These are phyloP conservation scores for Chelon auratus DNA, from an alignment of 2,797 vertebrate species.

Conservation along the genomic window DNA sequence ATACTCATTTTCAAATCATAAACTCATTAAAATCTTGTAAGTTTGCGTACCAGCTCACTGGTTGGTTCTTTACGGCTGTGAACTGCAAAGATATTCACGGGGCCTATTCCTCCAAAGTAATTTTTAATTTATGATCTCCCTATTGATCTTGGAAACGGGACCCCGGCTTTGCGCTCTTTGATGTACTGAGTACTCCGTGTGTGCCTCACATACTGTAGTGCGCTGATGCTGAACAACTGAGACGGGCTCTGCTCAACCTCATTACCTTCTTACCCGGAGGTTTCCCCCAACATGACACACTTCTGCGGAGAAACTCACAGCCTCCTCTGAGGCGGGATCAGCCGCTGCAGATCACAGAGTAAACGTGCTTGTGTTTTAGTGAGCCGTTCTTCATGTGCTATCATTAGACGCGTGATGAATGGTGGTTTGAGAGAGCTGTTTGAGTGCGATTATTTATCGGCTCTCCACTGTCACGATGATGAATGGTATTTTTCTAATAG, in stretches of 20 bases:
- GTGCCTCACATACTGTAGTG: slow-evolving; percentile 54
- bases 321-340: slow-evolving; percentile 40
- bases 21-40: slow-evolving; percentile 33
- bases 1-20: slow-evolving; percentile 12
- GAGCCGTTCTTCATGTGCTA: slow-evolving; percentile 23
- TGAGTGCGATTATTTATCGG: slow-evolving; percentile 61
- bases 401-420: slow-evolving; percentile 56
- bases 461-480: slow-evolving; percentile 49
- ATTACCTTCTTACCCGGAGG: slow-evolving; percentile 70
- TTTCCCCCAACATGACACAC: slow-evolving; percentile 58
- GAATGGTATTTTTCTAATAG: slow-evolving; percentile 55
- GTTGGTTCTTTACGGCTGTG: slow-evolving; percentile 13
- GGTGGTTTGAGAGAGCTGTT: slow-evolving; percentile 47
- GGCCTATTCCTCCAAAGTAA: slow-evolving; percentile 53
- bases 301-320: slow-evolving; percentile 49
- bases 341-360: slow-evolving; percentile 39
- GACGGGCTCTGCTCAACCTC: slow-evolving; percentile 66
- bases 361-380: slow-evolving; percentile 29
- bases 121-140: slow-evolving; percentile 76
- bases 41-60: slow-evolving; percentile 21
- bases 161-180: slow-evolving; percentile 60
- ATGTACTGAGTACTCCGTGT: slow-evolving; percentile 51
- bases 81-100: slow-evolving; percentile 42
- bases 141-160: slow-evolving; percentile 73
- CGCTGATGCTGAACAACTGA: slow-evolving; percentile 56